Percentiles rank a stretch among this genome's conserved stretches.
Conservation (phyloP, 2,888 invertebrate species). For the Chrysomela aeneicollis region DNA sequence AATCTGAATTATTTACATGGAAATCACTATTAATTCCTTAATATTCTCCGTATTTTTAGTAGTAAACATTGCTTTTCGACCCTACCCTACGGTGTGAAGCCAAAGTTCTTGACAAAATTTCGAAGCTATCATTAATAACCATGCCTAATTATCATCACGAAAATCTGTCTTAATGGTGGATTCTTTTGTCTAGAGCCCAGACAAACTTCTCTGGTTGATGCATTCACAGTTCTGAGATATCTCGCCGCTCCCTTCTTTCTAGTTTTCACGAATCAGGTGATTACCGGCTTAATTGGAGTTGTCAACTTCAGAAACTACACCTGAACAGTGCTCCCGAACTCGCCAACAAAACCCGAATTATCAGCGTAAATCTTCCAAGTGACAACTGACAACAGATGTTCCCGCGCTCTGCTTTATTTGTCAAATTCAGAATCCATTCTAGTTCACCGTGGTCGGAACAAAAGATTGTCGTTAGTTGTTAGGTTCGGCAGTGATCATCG, state of each 20-base stretch:
- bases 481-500: not conserved
- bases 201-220: not conserved
- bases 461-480: constrained; percentile 15
- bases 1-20: too few relatives aligned
- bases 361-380: constrained; percentile 35
- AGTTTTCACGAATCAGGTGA: constrained; percentile 1
- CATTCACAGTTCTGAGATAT: not conserved
- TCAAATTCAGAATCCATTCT: constrained; percentile 18
- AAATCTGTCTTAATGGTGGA: not conserved
- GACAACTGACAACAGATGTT: constrained; percentile 37
- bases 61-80: too few relatives aligned
- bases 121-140: too few relatives aligned
- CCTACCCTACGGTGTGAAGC: too few relatives aligned
- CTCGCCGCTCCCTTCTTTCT: not conserved
- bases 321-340: constrained; percentile 33
- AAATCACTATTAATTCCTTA: too few relatives aligned
- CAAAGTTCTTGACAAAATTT: too few relatives aligned
- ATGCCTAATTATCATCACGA: too few relatives aligned
- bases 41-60: too few relatives aligned
- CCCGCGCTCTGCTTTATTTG: constrained; percentile 31
- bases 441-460: constrained; percentile 3
- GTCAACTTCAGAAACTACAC: constrained; percentile 36
- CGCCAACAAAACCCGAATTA: constrained; percentile 33
- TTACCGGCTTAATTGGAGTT: constrained; percentile 36
- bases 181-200: not conserved